phyloP scores from a whole-genome alignment of 2,797 vertebrate species.

The Siniperca obscura region DNA sequence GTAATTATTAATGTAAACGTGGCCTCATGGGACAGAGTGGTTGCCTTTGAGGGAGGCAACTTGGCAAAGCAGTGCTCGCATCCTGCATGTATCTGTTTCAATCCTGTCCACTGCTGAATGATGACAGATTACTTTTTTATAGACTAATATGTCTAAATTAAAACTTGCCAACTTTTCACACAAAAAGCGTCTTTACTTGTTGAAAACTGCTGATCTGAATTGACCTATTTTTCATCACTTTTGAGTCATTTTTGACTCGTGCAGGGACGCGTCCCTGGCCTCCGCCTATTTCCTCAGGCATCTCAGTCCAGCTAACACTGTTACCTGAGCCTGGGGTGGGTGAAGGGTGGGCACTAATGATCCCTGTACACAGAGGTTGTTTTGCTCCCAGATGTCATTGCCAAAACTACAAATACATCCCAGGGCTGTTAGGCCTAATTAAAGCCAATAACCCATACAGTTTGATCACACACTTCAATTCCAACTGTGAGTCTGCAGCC shows the following conservation, averaged over 20 bases:
- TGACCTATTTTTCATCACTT: background rate
- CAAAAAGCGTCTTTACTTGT: background rate
- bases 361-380: conserved; percentile 40
- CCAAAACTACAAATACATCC: conserved; percentile 60
- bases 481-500: conserved; percentile 37
- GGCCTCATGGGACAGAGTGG: background rate
- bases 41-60: conserved; percentile 14
- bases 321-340: conserved; percentile 22
- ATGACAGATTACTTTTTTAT: background rate
- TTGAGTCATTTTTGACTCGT: background rate
- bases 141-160: background rate
- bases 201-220: conserved; percentile 7
- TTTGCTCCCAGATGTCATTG: conserved; percentile 51
- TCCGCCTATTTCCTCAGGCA: background rate
- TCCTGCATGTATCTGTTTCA: background rate
- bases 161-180: background rate
- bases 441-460: conserved; percentile 61
- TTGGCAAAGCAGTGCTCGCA: conserved; percentile 11
- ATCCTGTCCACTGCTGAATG: background rate
- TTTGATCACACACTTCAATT: conserved; percentile 66
- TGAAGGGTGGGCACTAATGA: conserved; percentile 31
- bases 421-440: conserved; percentile 61
- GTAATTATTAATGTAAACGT: conserved; percentile 18
- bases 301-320: conserved; percentile 26
- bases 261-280: background rate